Percentiles rank a stretch among this genome's conserved stretches.
Evolutionary conservation across 2,888 invertebrate species (phyloP).

Genomic region (Melieria picta): DNA sequence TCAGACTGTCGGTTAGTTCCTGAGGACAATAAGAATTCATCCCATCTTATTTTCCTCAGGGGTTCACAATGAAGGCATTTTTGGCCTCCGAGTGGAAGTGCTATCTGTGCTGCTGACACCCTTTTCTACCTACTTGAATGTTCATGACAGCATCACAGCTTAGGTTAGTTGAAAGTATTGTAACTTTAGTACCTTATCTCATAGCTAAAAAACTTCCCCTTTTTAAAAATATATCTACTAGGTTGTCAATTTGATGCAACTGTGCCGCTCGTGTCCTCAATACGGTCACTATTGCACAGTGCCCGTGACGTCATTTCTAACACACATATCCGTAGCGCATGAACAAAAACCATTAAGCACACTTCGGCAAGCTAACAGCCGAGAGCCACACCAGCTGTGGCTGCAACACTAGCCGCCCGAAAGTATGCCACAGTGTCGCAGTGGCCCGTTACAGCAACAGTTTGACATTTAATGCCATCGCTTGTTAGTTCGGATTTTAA

Average conservation of each 20-base stretch:
- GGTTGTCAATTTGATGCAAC: not conserved
- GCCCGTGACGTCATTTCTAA: slow-evolving; percentile 55
- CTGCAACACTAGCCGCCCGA: slow-evolving; percentile 12
- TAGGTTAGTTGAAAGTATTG: too few relatives aligned
- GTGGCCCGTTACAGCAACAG: slow-evolving; percentile 34
- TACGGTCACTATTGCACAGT: slow-evolving; percentile 27
- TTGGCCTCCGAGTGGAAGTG: not conserved
- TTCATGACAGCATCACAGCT: too few relatives aligned
- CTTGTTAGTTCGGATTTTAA: slow-evolving; percentile 21
- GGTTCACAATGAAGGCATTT: too few relatives aligned
- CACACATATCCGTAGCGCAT: slow-evolving; percentile 15
- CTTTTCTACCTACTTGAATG: not conserved
- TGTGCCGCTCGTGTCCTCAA: slow-evolving; percentile 18
- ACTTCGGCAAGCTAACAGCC: not conserved
- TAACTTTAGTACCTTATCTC: too few relatives aligned
- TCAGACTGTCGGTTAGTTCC: too few relatives aligned
- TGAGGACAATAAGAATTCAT: too few relatives aligned
- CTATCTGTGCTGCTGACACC: not conserved
- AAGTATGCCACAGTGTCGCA: not conserved
- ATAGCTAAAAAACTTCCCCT: too few relatives aligned
- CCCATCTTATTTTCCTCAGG: too few relatives aligned
- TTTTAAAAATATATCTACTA: too few relatives aligned
- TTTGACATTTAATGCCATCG: slow-evolving; percentile 20
- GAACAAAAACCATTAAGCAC: not conserved
- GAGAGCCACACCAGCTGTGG: slow-evolving; percentile 10